Base-by-base conservation (phyloP, 2,797 vertebrate genomes). In the Squalus acanthias region DNA sequence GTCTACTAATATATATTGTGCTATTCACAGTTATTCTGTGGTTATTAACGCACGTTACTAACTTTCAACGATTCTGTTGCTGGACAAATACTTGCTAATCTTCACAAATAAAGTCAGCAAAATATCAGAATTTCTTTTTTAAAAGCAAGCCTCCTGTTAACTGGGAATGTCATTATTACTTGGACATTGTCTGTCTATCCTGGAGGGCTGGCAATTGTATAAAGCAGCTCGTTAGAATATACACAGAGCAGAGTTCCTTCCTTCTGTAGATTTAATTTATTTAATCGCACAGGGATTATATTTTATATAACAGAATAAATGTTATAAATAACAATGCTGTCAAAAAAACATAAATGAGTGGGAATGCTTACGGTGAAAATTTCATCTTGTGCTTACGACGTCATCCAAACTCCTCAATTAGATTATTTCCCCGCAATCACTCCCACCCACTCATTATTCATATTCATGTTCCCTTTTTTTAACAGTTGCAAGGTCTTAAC, bases 401-500 rank as follows among this genome's bases (percentile, higher is more conserved):
- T 92, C 89, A 92, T 92, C 17, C 15, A 92, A 63, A 67, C 33
- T 65, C 89, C 63, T 92, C 89, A 92, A 92, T 92, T 33, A 67
- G 89, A 92, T 92, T 63, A 65, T 92, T 33, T 67, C 33, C 33
- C 5, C 33, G 89, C 29, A 92, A 20, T 63, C 89, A 63, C 60
- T n/a, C n/a, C 57, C 29, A 92, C 57, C 89, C 89, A 92, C 60
- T 92, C 89, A 65, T 65, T 92, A 92, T 92, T 22, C 15, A 92
- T 92, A 67, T 92, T 65, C 89, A n/a, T 92, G 60, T n/a, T 65
- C 89, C n/a, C 89, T 92, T 33, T 65, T 92, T 82, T 88, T 91
- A n/a, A 22, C 89, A 67, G 89, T 65, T 92, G 63, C 29, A 63
- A 92, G 57, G 15, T 63, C 33, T 8, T 92, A 63, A 65, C 29